These are phyloP conservation scores for Mya arenaria DNA, from an alignment of 1,140 invertebrate species.

Conservation along the genomic window DNA sequence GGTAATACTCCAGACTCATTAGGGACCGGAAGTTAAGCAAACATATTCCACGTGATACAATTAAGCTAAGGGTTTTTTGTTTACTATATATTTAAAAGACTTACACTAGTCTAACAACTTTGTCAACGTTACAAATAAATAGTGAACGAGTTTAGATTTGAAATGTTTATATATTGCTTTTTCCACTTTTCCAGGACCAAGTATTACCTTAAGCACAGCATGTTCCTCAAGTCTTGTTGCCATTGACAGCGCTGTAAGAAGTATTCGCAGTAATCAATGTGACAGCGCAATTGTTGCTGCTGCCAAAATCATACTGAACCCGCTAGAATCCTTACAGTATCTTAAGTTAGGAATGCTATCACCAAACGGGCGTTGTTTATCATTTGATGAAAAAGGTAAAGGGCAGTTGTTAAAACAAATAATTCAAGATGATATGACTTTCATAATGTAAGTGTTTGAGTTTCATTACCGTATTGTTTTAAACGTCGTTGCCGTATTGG, in stretches of 20 bases:
- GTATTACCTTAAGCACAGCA: conserved; percentile 95
- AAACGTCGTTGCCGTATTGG: conserved; percentile 24
- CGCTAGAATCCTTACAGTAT: conserved; percentile 93
- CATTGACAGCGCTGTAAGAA: conserved; percentile 90
- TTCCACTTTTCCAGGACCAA: conserved; percentile 86
- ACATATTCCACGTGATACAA: background rate
- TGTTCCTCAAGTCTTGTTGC: conserved; percentile 96
- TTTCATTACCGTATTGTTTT: conserved; percentile 3
- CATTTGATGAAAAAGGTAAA: conserved; percentile 92
- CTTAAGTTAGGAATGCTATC: conserved; percentile 94
- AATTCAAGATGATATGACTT: conserved; percentile 6
- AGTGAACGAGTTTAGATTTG: no score
- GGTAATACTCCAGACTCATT: no score
- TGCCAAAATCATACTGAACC: conserved; percentile 91
- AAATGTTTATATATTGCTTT: no score
- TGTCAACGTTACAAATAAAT: no score
- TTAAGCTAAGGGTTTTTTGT: background rate
- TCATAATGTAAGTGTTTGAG: conserved; percentile 6
- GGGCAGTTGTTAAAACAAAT: background rate
- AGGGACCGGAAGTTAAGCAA: no score
- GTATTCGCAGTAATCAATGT: conserved; percentile 92
- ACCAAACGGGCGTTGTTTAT: conserved; percentile 93
- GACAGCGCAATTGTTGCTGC: conserved; percentile 97
- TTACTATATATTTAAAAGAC: background rate
- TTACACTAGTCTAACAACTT: background rate